Percentiles rank a stretch among this genome's conserved stretches.
Conservation (phyloP, 2,797 vertebrate genomes). For the Tamandua tetradactyla region DNA sequence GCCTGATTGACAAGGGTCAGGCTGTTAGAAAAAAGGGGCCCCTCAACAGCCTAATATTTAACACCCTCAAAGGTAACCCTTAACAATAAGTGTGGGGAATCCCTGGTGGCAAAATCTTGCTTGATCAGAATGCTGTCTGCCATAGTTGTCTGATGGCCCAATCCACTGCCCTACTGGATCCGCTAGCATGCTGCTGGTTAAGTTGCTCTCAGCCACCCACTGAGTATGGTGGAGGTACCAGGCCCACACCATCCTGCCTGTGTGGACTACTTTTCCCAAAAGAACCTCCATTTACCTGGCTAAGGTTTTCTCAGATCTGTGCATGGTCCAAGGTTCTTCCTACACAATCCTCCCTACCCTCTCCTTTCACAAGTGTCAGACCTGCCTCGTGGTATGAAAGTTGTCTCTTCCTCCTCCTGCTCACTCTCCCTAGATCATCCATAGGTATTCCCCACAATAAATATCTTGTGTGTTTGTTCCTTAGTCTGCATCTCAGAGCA, state of each 20-base stretch:
- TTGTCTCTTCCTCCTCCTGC: not conserved
- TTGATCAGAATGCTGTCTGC: not conserved
- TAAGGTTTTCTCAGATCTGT: not conserved
- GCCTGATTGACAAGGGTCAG: not conserved
- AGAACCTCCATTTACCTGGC: not conserved
- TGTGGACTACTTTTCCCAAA: accelerated
- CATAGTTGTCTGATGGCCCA: not conserved
- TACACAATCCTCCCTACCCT: not conserved
- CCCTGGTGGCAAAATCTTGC: not conserved
- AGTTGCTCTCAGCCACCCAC: not conserved
- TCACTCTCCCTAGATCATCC: not conserved
- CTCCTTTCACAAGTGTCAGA: not conserved
- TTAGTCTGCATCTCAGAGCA: not conserved
- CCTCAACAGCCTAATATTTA: not conserved
- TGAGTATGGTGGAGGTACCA: accelerated
- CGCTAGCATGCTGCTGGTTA: too few species aligned
- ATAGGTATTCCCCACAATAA: not conserved
- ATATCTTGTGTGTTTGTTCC: not conserved
- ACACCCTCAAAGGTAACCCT: not conserved
- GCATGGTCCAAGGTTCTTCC: not conserved
- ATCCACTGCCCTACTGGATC: not conserved
- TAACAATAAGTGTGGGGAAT: not conserved
- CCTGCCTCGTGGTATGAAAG: not conserved
- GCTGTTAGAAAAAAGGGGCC: not conserved
- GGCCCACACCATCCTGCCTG: not conserved